These are phyloP conservation scores for Erebia aethiops DNA, from an alignment of 2,888 invertebrate species.

Conservation along the genomic window DNA sequence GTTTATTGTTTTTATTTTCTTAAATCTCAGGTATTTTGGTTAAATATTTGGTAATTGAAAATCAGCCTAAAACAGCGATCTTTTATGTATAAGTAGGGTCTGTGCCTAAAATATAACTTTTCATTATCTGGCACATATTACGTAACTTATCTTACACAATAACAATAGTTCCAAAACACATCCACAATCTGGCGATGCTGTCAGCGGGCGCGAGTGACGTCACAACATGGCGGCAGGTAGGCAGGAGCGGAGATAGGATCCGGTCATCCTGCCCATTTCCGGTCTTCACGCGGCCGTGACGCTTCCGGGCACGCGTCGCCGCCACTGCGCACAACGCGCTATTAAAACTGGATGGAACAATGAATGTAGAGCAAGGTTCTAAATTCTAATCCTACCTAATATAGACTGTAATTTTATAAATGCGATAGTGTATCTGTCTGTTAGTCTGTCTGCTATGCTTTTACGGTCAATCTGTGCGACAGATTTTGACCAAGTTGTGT, in stretches of 20 bases:
- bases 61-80: neutral
- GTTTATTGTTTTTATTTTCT: no score
- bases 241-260: constrained; percentile 82
- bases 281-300: constrained; percentile 83
- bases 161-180: constrained; percentile 42
- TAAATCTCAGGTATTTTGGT: no score
- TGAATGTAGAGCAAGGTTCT: neutral
- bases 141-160: constrained; percentile 9
- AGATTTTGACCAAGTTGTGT: no score
- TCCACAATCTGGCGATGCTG: constrained; percentile 45
- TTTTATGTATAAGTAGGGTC: no score
- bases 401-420: neutral
- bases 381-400: neutral
- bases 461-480: no score
- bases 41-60: no score
- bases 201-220: constrained; percentile 61
- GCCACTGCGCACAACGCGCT: constrained; percentile 61
- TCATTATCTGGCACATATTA: constrained; percentile 7
- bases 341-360: constrained; percentile 56
- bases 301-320: constrained; percentile 81
- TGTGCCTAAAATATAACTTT: neutral
- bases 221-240: constrained; percentile 78
- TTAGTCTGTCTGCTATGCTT: no score
- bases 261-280: constrained; percentile 84
- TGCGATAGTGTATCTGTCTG: no score